A percentile compares a stretch with the other conserved stretches of the same genome.
Conservation (phyloP, 2,797 vertebrate genomes). For the Hybognathus amarus region DNA sequence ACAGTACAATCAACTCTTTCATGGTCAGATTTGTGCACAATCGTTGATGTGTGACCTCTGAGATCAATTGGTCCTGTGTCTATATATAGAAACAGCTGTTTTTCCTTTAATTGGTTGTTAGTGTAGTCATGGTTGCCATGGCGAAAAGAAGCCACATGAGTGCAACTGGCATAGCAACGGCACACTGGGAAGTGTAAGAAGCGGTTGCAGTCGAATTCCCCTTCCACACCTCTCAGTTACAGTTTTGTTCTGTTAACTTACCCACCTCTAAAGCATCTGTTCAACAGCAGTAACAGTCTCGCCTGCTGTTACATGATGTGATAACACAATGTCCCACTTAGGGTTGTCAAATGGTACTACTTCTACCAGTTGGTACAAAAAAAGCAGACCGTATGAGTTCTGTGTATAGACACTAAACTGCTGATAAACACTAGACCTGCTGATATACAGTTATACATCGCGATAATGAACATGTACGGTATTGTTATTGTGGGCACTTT, state of each 20-base stretch:
- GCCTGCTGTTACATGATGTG: neutral
- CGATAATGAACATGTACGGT: neutral
- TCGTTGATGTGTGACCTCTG: slow-evolving; percentile 13
- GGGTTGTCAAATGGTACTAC: neutral
- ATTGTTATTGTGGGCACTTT: neutral
- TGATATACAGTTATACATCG: no score
- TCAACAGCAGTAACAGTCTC: neutral
- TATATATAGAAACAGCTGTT: slow-evolving; percentile 61
- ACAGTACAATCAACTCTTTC: neutral
- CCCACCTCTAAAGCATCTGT: slow-evolving; percentile 12
- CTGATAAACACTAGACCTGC: neutral
- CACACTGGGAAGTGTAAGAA: slow-evolving; percentile 54
- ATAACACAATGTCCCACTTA: neutral
- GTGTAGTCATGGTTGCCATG: slow-evolving; percentile 65
- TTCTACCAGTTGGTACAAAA: neutral
- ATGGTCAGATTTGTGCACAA: neutral
- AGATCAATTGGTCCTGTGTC: slow-evolving; percentile 5
- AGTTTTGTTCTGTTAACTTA: slow-evolving; percentile 5
- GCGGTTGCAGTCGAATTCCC: slow-evolving; percentile 14
- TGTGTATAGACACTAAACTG: neutral
- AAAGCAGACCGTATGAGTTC: neutral
- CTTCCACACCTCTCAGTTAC: slow-evolving; percentile 16
- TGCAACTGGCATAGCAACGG: slow-evolving; percentile 65
- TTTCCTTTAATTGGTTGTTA: slow-evolving; percentile 55
- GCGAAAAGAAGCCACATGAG: slow-evolving; percentile 64